Base-by-base conservation (phyloP, 2,888 invertebrate genomes). In the Agapostemon virescens region DNA sequence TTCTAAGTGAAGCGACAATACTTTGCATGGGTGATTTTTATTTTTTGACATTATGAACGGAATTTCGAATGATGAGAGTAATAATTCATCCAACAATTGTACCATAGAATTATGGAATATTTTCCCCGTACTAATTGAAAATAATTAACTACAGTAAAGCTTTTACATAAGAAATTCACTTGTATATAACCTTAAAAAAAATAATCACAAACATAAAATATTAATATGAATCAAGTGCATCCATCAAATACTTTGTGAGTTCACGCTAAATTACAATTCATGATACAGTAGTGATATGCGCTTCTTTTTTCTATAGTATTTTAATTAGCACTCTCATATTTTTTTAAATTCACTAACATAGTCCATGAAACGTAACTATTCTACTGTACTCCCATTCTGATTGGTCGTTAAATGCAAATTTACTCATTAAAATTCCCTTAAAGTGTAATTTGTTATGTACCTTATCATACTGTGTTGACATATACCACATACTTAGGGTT, bases 111-210 rank as follows among this genome's bases (percentile, higher is more conserved):
- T 33, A 20, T 70, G n/a, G 17, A 30, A 42, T 55, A 55, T 15
- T 55, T 26, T 26, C 17, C 9, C 30, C 15, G 7, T 2, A 26
- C 64, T 49, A 55, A 23, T 6, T 71, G 3, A 64, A 70, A 77
- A 75, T 38, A 45, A n/a, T 52, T 45, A 40, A 42, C 49, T 42
- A 45, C n/a, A 33, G 15, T 13, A 67, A 38, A 33, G 17, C 52
- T 64, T 79, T 69, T 67, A 23, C 52, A 17, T 63, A 33, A 38
- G 45, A 75, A 69, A 58, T 30, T 7, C 40, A 69, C 33, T 33
- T 69, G 40, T n/a, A 17, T 69, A 70, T 82, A 82, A 84, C 82
- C 84, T 69, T 74, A 79, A 84, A 81, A n/a, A 75, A 69, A 69
- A 45, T 68, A 40, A 52, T 36, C 20, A 66, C 49, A 33, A 7